These are phyloP conservation scores for Phoeniculus purpureus DNA, from an alignment of 2,797 vertebrate genomes.

Conservation along the genomic window DNA sequence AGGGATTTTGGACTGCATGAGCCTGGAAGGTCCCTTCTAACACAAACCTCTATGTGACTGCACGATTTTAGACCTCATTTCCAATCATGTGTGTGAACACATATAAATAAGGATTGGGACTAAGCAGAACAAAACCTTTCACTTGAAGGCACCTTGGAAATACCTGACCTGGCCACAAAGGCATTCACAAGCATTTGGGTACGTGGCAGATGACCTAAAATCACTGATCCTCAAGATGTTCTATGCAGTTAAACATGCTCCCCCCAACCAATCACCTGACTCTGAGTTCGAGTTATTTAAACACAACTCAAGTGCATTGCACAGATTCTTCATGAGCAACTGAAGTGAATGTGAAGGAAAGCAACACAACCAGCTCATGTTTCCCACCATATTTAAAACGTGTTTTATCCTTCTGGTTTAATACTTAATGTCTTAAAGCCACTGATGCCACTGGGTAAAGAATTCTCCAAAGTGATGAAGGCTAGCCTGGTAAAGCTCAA, in stretches of 20 bases:
- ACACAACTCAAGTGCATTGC: background rate
- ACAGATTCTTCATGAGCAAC: background rate
- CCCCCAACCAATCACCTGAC: background rate
- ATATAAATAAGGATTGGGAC: background rate
- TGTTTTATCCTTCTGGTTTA: background rate
- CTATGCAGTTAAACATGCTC: background rate
- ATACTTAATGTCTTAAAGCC: background rate
- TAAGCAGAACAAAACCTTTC: background rate
- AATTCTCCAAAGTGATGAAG: rapidly evolving
- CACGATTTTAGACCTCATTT: background rate
- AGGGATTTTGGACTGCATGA: background rate
- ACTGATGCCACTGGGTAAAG: background rate
- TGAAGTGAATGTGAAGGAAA: background rate
- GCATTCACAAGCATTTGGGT: rapidly evolving
- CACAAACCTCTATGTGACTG: background rate
- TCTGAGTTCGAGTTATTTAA: background rate
- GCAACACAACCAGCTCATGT: background rate
- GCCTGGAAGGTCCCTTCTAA: background rate
- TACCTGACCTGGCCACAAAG: background rate
- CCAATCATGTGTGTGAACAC: rapidly evolving
- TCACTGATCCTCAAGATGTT: background rate
- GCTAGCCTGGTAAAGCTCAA: background rate
- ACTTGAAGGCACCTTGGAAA: background rate
- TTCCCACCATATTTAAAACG: background rate
- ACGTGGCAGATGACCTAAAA: rapidly evolving